Conservation (phyloP, 1,140 invertebrate genomes). For the Conus betulinus region DNA sequence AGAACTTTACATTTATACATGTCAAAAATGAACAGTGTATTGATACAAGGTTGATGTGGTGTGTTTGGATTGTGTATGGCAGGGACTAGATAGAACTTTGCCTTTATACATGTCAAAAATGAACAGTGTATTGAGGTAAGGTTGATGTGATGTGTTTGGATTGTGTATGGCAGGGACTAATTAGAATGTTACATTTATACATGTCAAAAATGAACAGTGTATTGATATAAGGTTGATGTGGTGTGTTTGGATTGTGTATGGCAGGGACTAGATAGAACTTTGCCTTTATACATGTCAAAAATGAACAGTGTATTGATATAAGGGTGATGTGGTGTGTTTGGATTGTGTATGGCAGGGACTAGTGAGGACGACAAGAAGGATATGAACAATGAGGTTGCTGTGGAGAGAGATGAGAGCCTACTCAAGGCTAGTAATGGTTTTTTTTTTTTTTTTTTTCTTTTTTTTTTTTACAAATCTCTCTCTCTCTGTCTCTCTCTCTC, state of each 20-base stretch:
- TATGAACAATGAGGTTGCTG: constrained; percentile 77
- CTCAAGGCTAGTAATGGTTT: constrained; percentile 80
- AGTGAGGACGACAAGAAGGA: constrained; percentile 75
- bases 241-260: no score
- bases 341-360: constrained; percentile 53
- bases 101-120: no score
- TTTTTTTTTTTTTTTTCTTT: neutral
- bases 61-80: neutral
- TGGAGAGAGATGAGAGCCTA: constrained; percentile 88
- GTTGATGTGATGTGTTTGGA: neutral
- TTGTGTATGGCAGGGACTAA: constrained; percentile 54
- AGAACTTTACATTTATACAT: no score
- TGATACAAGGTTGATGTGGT: neutral
- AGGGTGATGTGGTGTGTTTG: neutral
- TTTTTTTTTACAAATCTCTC: no score
- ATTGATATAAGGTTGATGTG: no score
- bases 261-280: no score
- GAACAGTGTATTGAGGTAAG: no score
- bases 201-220: no score
- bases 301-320: no score
- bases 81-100: constrained; percentile 52
- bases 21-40: no score
- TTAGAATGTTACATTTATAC: constrained; percentile 58
- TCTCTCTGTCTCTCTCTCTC: no score
- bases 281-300: no score